These are phyloP conservation scores for Amphipoea lucens DNA, from an alignment of 2,888 invertebrate species.

Conservation along the genomic window DNA sequence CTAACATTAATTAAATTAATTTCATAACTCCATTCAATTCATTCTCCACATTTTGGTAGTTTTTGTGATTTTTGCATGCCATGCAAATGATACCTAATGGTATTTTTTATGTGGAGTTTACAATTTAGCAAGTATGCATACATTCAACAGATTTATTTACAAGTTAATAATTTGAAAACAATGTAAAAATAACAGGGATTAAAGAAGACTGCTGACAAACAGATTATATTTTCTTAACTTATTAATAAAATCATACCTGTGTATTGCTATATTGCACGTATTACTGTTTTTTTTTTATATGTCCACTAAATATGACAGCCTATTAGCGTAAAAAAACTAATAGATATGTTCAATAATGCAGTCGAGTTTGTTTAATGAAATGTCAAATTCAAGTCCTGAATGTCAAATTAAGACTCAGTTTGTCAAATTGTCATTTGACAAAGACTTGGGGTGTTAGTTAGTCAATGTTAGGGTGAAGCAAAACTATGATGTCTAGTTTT, in stretches of 20 bases:
- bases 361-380: conserved; percentile 66
- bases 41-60: conserved; percentile 15
- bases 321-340: conserved; percentile 74
- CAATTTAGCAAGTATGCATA: conserved; percentile 14
- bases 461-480: conserved; percentile 51
- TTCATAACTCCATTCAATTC: conserved; percentile 7
- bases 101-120: conserved; percentile 12
- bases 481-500: conserved; percentile 54
- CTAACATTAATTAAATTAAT: conserved; percentile 62
- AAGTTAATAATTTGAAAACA: conserved; percentile 22
- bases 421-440: conserved; percentile 49
- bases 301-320: conserved; percentile 60
- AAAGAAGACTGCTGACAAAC: neutral
- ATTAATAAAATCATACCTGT: conserved; percentile 47
- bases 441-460: conserved; percentile 35
- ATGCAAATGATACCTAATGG: neutral
- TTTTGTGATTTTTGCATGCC: conserved; percentile 1
- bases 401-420: conserved; percentile 45
- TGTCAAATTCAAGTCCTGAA: conserved; percentile 55
- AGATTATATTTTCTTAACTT: conserved; percentile 24
- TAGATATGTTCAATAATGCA: conserved; percentile 77
- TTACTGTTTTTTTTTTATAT: conserved; percentile 36
- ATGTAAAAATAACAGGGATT: conserved; percentile 12
- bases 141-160: conserved; percentile 52
- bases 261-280: conserved; percentile 54